A percentile compares a stretch with the other conserved stretches of the same genome.
Conservation (phyloP, 2,888 invertebrate species). For the Lasioglossum zephyrum region DNA sequence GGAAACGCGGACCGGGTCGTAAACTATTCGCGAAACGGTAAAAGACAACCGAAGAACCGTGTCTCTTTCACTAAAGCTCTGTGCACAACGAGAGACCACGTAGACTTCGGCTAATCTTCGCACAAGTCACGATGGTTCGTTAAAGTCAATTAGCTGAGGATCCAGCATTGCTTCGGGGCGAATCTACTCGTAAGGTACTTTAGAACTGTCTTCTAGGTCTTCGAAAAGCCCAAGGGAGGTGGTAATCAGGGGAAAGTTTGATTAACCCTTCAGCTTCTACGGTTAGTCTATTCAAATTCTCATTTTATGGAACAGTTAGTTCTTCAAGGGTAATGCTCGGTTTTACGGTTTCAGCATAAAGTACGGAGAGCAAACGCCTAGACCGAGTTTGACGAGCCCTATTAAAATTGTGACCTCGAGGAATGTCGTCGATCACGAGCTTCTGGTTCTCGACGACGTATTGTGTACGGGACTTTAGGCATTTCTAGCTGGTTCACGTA, state of each 20-base stretch:
- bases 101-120: neutral
- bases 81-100: neutral
- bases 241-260: neutral
- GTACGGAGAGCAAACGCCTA: neutral
- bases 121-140: neutral
- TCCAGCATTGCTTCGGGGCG: neutral
- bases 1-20: neutral
- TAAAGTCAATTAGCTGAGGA: neutral
- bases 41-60: neutral
- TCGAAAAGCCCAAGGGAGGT: neutral
- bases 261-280: neutral
- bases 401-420: neutral
- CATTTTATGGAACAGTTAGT: neutral
- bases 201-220: neutral
- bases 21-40: slow-evolving; percentile 16
- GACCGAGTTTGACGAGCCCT: neutral
- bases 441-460: neutral
- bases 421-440: neutral
- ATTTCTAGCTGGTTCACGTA: neutral
- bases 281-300: neutral
- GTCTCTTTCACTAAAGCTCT: neutral
- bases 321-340: neutral
- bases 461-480: neutral
- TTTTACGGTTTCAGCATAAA: neutral
- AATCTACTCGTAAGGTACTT: neutral